Evolutionary conservation across 1,140 invertebrate species (phyloP), one percentile per base, ranked within the genome.

Genomic region (Homarus americanus): DNA sequence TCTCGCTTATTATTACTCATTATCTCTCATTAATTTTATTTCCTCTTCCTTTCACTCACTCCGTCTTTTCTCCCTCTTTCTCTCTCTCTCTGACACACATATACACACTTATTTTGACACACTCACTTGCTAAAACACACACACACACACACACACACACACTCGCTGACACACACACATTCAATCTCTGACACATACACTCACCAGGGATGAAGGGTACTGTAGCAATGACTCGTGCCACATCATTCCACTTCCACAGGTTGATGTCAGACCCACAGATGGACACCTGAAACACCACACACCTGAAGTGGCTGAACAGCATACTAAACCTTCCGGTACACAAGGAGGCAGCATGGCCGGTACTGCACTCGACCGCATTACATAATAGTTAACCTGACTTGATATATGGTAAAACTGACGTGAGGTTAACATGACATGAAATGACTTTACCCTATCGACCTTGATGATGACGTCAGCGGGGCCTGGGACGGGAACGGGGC

Each of bases 151-250:
- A 72, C 66, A 72, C 66, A 28, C 66, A 72, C 66, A 72, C 66
- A 28, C 66, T 9, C 66, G 7, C 66, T 9, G 5, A 72, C 66
- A 72, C 66, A 72, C 66, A 72, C 66, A 72, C 66, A 72, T 24
- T 9, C 66, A 28, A 5, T 9, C 66, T 9, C 28, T 3, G 2
- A 1, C 15, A 12, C 28, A 34, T 28, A 15, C 17, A 49, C 75
- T 53, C 36, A 87, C 85, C 85, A 58, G 85, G 85, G n/a, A 87
- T 87, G 73, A 87, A 87, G 73, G 85, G 85, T 5, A 87, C 44
- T 0, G 44, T 78, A 32, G 73, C 85, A 12, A 79, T 66, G 44
- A 78, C 28, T n/a, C 36, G 72, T 12, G 85, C 85, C 12, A 58
- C 20, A 1, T 58, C 40, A 53, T 83, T 58, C 80, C 79, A 82